phyloP scores from a whole-genome alignment of 1,140 invertebrate genomes.

The Drosophila busckii region DNA sequence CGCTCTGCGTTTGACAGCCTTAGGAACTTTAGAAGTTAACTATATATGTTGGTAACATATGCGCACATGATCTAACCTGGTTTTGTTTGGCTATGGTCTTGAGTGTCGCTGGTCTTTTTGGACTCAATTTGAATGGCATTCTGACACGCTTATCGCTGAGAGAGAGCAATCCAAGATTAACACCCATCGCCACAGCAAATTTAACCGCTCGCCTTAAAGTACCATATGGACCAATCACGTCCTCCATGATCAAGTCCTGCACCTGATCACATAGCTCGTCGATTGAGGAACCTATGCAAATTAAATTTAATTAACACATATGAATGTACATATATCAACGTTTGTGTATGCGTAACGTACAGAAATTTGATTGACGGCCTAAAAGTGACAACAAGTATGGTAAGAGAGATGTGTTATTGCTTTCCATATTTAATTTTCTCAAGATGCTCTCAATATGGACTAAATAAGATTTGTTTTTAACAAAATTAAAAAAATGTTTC shows the following conservation, averaged over 20 bases:
- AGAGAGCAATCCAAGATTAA: conserved; percentile 29
- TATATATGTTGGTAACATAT: too few relatives aligned
- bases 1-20: too few relatives aligned
- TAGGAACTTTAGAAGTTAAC: too few relatives aligned
- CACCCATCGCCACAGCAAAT: conserved; percentile 29
- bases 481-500: too few relatives aligned
- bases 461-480: too few relatives aligned
- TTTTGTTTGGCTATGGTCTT: too few relatives aligned
- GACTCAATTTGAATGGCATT: too few relatives aligned
- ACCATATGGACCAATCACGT: conserved; percentile 16
- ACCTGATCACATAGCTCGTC: conserved; percentile 9
- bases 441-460: too few relatives aligned
- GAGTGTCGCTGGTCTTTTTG: too few relatives aligned
- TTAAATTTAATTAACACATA: neutral
- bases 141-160: conserved; percentile 14
- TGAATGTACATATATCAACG: neutral
- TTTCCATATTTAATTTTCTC: conserved; percentile 47
- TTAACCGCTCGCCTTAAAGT: conserved; percentile 25
- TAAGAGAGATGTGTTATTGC: conserved; percentile 11
- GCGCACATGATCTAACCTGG: too few relatives aligned
- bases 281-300: conserved; percentile 15
- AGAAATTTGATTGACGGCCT: conserved; percentile 20
- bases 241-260: conserved; percentile 4
- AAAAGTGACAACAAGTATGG: conserved; percentile 37
- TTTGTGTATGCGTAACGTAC: conserved; percentile 8